Conservation (phyloP, 2,888 invertebrate species). For the Strigamia transsilvanica region DNA sequence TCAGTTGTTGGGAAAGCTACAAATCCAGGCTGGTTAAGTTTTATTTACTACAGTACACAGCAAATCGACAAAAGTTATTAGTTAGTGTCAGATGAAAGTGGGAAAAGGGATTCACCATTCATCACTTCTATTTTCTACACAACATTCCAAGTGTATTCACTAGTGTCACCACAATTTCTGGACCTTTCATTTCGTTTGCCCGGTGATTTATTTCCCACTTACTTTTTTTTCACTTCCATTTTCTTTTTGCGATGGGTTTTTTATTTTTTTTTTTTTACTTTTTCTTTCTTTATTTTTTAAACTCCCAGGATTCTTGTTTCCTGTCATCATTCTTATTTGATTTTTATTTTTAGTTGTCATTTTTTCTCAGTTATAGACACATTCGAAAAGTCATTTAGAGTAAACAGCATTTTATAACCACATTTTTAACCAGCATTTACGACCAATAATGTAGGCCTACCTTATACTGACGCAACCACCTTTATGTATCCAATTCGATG, state of each 20-base stretch:
- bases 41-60: neutral
- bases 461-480: no score
- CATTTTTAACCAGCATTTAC: no score
- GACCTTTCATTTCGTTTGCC: constrained; percentile 4
- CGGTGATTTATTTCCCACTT: neutral
- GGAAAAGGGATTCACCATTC: constrained; percentile 32
- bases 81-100: constrained; percentile 1
- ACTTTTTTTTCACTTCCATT: neutral
- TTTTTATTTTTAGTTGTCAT: no score
- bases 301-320: no score
- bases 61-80: constrained; percentile 17
- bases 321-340: no score
- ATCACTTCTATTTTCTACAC: constrained; percentile 23
- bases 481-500: no score
- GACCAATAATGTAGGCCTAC: no score
- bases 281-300: neutral
- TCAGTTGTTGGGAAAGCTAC: constrained; percentile 1
- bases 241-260: no score
- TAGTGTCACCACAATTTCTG: constrained; percentile 18
- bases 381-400: no score
- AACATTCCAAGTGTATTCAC: constrained; percentile 23
- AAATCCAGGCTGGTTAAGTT: constrained; percentile 12
- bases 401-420: no score
- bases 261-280: neutral
- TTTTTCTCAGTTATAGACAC: no score